A percentile compares a stretch with the other conserved stretches of the same genome.
These are phyloP conservation scores for Aphaenogaster ashmeadi DNA, from an alignment of 1,140 invertebrate genomes.

Conservation along the genomic window DNA sequence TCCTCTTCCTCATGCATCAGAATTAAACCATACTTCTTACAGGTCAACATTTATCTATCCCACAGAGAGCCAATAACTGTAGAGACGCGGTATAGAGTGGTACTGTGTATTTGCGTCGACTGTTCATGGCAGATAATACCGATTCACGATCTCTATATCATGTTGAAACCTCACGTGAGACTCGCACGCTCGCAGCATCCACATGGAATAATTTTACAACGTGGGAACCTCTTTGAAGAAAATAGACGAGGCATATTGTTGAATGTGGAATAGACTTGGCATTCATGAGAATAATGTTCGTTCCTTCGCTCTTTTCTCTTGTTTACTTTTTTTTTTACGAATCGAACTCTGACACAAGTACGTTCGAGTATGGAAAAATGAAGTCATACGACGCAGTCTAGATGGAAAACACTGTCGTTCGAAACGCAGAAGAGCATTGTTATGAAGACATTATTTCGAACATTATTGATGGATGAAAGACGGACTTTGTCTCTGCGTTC, in stretches of 20 bases:
- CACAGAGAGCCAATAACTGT: constrained; percentile 73
- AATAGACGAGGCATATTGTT: constrained; percentile 49
- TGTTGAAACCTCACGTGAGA: constrained; percentile 56
- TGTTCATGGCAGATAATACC: constrained; percentile 41
- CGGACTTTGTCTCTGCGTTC: constrained; percentile 15
- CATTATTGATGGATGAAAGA: constrained; percentile 29
- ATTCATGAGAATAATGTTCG: constrained; percentile 48
- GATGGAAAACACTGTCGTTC: not conserved
- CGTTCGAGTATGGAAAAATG: not conserved
- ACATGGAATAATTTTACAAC: constrained; percentile 41
- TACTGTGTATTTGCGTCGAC: constrained; percentile 43
- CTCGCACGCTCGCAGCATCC: constrained; percentile 42
- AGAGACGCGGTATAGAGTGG: constrained; percentile 51
- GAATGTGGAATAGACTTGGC: constrained; percentile 55
- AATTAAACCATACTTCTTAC: constrained; percentile 86
- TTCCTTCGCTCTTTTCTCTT: constrained; percentile 24
- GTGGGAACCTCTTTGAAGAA: constrained; percentile 64
- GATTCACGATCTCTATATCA: constrained; percentile 45
- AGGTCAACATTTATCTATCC: constrained; percentile 82
- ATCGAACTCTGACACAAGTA: constrained; percentile 8
- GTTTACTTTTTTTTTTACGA: constrained; percentile 18
- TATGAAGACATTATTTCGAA: constrained; percentile 39
- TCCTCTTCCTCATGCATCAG: constrained; percentile 76
- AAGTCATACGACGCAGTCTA: not conserved
- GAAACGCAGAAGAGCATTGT: not conserved